These are phyloP conservation scores for Brachyrhaphis roseni DNA, from an alignment of 2,797 vertebrate species.

Conservation along the genomic window DNA sequence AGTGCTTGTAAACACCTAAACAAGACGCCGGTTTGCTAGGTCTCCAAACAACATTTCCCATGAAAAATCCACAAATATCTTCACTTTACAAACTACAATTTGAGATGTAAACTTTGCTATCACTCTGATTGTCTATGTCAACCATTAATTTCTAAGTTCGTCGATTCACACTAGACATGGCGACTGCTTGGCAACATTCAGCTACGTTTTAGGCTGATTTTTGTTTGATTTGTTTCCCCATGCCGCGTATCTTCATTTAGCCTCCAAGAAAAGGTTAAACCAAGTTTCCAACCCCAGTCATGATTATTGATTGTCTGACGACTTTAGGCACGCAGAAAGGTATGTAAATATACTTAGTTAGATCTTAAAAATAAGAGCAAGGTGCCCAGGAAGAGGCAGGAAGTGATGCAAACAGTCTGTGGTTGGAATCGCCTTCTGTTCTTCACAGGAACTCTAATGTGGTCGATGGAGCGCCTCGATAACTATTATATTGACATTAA, in stretches of 20 bases:
- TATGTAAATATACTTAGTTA: neutral
- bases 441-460: neutral
- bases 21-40: neutral
- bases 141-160: neutral
- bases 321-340: neutral
- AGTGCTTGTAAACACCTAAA: neutral
- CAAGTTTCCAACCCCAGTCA: neutral
- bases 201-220: neutral
- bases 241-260: neutral
- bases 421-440: neutral
- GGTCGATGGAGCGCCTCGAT: neutral
- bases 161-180: neutral
- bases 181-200: neutral
- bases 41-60: neutral
- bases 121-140: neutral
- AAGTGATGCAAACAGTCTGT: neutral
- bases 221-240: neutral
- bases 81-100: neutral
- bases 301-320: neutral
- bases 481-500: neutral
- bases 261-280: neutral
- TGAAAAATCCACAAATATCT: neutral
- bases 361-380: neutral
- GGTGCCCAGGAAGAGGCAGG: neutral
- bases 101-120: neutral